Conservation (phyloP, 2,113 vertebrate genomes). For the Aspiorhynchus laticeps region DNA sequence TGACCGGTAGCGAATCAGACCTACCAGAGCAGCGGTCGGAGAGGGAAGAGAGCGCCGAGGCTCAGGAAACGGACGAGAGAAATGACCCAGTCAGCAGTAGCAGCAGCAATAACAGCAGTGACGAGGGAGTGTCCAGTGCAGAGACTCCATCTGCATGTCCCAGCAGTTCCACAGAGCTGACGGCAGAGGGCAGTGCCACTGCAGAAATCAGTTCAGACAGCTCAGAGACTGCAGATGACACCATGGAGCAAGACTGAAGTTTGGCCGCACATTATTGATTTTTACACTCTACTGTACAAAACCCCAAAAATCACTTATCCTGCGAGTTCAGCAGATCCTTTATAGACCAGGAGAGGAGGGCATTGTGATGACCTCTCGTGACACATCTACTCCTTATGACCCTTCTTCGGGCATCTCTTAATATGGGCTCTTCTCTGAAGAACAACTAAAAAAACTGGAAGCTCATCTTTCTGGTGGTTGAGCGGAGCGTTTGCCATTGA, state of each 20-base stretch:
- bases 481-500: constrained; percentile 63
- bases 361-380: constrained; percentile 82
- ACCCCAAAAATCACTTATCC: constrained; percentile 42
- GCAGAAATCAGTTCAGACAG: constrained; percentile 81
- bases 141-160: constrained; percentile 69
- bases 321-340: constrained; percentile 76
- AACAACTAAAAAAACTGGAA: constrained; percentile 88
- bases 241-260: constrained; percentile 85
- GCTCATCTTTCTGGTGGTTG: constrained; percentile 79
- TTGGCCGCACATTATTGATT: constrained; percentile 35
- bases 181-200: constrained; percentile 78
- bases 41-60: constrained; percentile 71
- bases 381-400: constrained; percentile 65
- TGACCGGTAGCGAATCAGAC: constrained; percentile 76
- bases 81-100: constrained; percentile 69
- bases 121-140: constrained; percentile 69
- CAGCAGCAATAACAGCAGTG: constrained; percentile 64
- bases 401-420: constrained; percentile 71
- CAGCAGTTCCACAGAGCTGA: constrained; percentile 76
- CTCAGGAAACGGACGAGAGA: constrained; percentile 66
- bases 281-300: constrained; percentile 69
- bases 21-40: constrained; percentile 72
- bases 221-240: constrained; percentile 81
- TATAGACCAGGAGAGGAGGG: constrained; percentile 84
- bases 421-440: constrained; percentile 82